Evolutionary conservation across 2,797 vertebrate species (phyloP), one percentile per base, ranked within the genome.

Genomic region (Pogonophryne albipinna): DNA sequence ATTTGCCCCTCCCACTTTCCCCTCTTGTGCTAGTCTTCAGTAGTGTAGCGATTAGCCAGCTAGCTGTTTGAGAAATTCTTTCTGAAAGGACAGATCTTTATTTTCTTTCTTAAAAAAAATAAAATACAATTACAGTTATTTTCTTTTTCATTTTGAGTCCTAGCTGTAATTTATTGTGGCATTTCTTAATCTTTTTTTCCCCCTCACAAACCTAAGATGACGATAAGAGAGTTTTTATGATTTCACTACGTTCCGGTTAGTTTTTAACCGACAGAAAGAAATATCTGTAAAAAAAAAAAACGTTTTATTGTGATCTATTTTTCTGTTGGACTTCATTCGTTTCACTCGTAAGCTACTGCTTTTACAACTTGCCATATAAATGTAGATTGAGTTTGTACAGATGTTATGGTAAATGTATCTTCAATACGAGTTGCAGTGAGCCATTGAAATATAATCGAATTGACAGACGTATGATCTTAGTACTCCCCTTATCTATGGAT

Each of bases 101-200:
- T 71, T 75, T 52, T 41, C 51, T 64, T 6, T 61, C 13, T 71
- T 83, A 71, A 38, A 38, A 9, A 38, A 38, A 38, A 38, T 38
- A 38, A 71, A 38, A 38, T 38, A 38, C 46, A 50, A 56, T 81
- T 68, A 56, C 46, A 50, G 58, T 81, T 68, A 56, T 64, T 79
- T 59, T 83, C 53, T 84, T 76, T 57, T 71, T 71, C 85, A 80
- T 0, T 84, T 87, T 74, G 53, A 80, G 78, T 91, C 83, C 75
- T 88, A 78, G 90, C 89, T 93, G 91, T 94, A 94, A 95, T 94
- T 93, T 93, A 94, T 94, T 93, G 86, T 89, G 82, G 84, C 74
- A 89, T 90, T 87, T 92, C 79, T 84, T 89, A 62, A 76, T 84
- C 88, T 89, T 82, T 38, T 38, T 38, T 38, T 9, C 0, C 1